phyloP scores from a whole-genome alignment of 2,888 invertebrate genomes.

The Aethes cnicana region DNA sequence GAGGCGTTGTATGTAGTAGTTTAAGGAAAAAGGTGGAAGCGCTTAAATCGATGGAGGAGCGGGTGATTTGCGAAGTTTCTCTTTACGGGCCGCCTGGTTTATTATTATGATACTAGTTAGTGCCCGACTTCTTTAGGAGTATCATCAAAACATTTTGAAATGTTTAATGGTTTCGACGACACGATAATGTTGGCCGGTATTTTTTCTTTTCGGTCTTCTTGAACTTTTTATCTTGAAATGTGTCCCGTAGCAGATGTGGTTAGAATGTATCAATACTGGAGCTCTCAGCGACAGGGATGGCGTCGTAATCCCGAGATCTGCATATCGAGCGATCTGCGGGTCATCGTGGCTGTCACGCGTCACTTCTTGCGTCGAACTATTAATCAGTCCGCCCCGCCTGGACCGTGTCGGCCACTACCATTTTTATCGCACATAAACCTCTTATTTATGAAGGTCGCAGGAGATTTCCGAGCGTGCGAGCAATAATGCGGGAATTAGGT shows the following conservation, averaged over 20 bases:
- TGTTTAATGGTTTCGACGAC: no score
- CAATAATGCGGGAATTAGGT: no score
- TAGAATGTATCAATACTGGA: background rate
- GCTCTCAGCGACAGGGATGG: no score
- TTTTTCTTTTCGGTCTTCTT: slow-evolving; percentile 1
- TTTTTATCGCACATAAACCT: slow-evolving; percentile 3
- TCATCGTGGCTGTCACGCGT: no score
- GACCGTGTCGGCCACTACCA: background rate
- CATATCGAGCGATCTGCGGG: background rate
- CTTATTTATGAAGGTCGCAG: slow-evolving; percentile 6
- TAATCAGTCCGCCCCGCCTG: slow-evolving; percentile 8
- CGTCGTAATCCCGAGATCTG: no score
- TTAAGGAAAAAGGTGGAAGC: slow-evolving; percentile 9
- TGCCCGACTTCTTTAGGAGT: background rate
- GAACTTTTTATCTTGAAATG: slow-evolving; percentile 6
- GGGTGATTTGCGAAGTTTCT: slow-evolving; percentile 8
- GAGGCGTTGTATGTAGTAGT: background rate
- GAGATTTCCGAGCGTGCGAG: no score
- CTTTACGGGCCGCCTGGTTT: background rate
- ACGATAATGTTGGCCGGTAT: no score
- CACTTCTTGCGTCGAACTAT: slow-evolving; percentile 9
- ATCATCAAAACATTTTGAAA: slow-evolving; percentile 11
- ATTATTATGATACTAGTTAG: slow-evolving; percentile 19
- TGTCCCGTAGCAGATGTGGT: background rate
- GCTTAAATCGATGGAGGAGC: slow-evolving; percentile 16